A percentile compares a stretch with the other conserved stretches of the same genome.
Conservation (phyloP, 2,113 vertebrate species). For the Stomatorhinus ivindoensis region DNA sequence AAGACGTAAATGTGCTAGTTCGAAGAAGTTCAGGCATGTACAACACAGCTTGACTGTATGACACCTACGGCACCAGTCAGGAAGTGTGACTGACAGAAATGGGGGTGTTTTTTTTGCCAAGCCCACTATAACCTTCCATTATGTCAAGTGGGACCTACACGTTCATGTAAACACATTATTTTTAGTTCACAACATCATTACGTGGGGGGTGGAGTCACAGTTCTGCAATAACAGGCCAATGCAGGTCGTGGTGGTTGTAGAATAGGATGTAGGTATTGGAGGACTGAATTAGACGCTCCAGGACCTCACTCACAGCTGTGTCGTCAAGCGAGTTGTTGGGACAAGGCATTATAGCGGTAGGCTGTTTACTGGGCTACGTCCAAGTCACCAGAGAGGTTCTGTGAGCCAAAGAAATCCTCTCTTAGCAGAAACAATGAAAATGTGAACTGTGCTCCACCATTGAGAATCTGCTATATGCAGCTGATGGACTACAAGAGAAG, state of each 20-base stretch:
- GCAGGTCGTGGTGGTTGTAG: constrained; percentile 60
- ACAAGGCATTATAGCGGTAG: constrained; percentile 57
- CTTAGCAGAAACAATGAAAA: background rate
- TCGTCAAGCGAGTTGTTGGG: constrained; percentile 64
- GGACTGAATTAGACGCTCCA: constrained; percentile 58
- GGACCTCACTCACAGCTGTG: constrained; percentile 50
- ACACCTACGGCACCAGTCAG: constrained; percentile 5
- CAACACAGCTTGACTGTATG: background rate
- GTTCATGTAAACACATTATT: constrained; percentile 1
- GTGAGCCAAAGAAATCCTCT: constrained; percentile 11
- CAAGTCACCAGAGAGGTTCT: constrained; percentile 79
- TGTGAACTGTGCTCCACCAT: constrained; percentile 49
- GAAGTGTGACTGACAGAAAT: background rate
- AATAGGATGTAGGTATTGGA: constrained; percentile 71
- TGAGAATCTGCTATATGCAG: constrained; percentile 65
- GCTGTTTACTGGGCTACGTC: constrained; percentile 77
- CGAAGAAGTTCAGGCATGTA: background rate
- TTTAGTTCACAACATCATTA: constrained; percentile 5
- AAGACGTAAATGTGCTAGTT: background rate
- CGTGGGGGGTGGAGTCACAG: constrained; percentile 4
- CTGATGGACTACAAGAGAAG: constrained; percentile 43
- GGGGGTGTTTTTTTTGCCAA: background rate
- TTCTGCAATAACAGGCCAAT: constrained; percentile 38
- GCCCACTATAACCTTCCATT: background rate
- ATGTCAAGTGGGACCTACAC: background rate